Evolutionary conservation across 2,888 invertebrate species (phyloP).

Genomic region (Nebria brevicollis): DNA sequence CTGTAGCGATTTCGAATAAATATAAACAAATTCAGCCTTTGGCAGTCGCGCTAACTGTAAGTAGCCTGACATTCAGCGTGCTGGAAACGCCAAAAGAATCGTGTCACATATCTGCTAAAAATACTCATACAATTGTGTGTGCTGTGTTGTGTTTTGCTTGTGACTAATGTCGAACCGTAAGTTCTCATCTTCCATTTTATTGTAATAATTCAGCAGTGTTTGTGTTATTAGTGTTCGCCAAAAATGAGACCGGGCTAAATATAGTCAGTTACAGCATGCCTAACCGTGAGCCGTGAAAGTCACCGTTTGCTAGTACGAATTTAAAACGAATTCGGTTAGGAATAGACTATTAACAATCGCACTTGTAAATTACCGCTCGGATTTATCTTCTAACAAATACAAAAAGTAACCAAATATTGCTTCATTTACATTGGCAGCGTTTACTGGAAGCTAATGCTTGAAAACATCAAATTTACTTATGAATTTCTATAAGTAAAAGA

Average conservation of each 20-base stretch:
- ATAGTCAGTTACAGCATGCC: slow-evolving; percentile 43
- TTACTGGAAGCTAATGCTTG: not conserved
- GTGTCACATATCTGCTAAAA: not conserved
- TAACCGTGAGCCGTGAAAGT: slow-evolving; percentile 43
- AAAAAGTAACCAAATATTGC: not conserved
- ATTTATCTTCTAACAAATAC: not conserved
- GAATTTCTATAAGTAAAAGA: not conserved
- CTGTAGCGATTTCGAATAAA: slow-evolving; percentile 59
- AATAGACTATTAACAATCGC: slow-evolving; percentile 5
- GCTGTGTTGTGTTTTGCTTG: slow-evolving; percentile 50
- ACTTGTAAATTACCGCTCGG: not conserved
- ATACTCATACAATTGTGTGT: slow-evolving; percentile 7
- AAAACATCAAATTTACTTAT: not conserved
- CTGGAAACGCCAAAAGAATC: not conserved
- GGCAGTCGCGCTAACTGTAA: slow-evolving; percentile 60
- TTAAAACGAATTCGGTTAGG: slow-evolving; percentile 3
- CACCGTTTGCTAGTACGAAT: slow-evolving; percentile 27
- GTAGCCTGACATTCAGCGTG: slow-evolving; percentile 52
- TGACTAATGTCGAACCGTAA: slow-evolving; percentile 34
- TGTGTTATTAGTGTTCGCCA: slow-evolving; percentile 32
- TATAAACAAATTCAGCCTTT: slow-evolving; percentile 53
- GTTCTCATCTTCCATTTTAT: slow-evolving; percentile 30
- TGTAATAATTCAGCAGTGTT: slow-evolving; percentile 11
- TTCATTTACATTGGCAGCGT: not conserved
- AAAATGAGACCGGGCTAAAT: slow-evolving; percentile 36